phyloP scores from a whole-genome alignment of 2,888 invertebrate species.

The Fabriciana adippe region DNA sequence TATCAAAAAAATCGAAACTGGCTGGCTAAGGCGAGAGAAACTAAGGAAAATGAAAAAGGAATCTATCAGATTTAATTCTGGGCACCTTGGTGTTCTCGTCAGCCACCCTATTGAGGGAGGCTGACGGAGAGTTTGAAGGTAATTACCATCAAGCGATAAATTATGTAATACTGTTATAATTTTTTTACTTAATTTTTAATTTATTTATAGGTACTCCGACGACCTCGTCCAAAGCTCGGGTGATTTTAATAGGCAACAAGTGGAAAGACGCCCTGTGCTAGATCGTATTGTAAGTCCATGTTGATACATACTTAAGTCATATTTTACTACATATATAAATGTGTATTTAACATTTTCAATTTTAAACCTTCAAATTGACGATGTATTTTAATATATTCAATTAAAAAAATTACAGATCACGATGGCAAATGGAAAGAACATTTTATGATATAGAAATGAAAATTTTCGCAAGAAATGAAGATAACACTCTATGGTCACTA shows the following conservation, averaged over 20 bases:
- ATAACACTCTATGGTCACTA: no score
- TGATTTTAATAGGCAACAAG: not conserved
- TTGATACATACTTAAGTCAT: not conserved
- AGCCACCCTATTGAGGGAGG: slow-evolving; percentile 2
- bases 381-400: no score
- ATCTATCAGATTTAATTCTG: not conserved
- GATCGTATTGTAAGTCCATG: not conserved
- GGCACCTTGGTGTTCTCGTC: not conserved
- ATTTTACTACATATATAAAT: no score
- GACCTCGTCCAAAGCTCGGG: not conserved
- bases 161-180: no score
- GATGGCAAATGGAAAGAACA: no score
- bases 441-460: no score
- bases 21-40: not conserved
- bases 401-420: no score
- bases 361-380: no score
- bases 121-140: slow-evolving; percentile 16
- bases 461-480: no score
- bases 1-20: not conserved
- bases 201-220: slow-evolving; percentile 8
- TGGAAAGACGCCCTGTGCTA: not conserved
- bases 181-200: not conserved
- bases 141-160: no score
- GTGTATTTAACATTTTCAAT: no score
- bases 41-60: not conserved